Conservation (phyloP, 2,888 invertebrate species). For the Anaspis maculata region DNA sequence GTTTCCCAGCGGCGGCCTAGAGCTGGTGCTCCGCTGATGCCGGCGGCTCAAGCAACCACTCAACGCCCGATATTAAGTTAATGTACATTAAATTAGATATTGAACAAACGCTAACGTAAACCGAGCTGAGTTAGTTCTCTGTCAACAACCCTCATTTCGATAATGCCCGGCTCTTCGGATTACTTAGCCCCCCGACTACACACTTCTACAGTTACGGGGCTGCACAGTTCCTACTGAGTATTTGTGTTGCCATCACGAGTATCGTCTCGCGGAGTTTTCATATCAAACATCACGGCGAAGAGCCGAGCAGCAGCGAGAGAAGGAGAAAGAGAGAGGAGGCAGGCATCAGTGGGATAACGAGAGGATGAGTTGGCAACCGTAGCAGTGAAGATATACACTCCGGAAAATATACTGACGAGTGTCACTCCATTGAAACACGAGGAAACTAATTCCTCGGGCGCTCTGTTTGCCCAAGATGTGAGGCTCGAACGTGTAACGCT, state of each 20-base stretch:
- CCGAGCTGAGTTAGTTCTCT: constrained; percentile 15
- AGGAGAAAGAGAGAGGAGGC: too few relatives aligned
- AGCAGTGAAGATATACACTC: background rate
- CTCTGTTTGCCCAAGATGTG: too few relatives aligned
- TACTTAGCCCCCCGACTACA: constrained; percentile 7
- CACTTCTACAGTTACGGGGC: constrained; percentile 8
- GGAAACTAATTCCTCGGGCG: background rate
- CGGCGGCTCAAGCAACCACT: constrained; percentile 8
- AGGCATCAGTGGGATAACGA: too few relatives aligned
- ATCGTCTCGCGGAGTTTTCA: constrained; percentile 10
- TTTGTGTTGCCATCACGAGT: constrained; percentile 12
- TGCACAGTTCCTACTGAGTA: constrained; percentile 10
- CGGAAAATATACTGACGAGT: background rate
- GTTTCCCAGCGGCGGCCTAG: too few relatives aligned
- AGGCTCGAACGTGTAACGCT: too few relatives aligned
- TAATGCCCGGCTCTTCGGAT: constrained; percentile 14
- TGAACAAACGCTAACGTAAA: constrained; percentile 17
- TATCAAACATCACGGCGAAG: constrained; percentile 10
- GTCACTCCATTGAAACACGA: background rate
- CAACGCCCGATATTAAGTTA: constrained; percentile 17
- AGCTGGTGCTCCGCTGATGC: too few relatives aligned
- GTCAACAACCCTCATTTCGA: constrained; percentile 16
- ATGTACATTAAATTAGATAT: constrained; percentile 19
- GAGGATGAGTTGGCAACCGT: too few relatives aligned
- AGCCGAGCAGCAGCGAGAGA: too few relatives aligned